Base-by-base conservation (phyloP, 2,888 invertebrate genomes). In the Metallyticus violacea region DNA sequence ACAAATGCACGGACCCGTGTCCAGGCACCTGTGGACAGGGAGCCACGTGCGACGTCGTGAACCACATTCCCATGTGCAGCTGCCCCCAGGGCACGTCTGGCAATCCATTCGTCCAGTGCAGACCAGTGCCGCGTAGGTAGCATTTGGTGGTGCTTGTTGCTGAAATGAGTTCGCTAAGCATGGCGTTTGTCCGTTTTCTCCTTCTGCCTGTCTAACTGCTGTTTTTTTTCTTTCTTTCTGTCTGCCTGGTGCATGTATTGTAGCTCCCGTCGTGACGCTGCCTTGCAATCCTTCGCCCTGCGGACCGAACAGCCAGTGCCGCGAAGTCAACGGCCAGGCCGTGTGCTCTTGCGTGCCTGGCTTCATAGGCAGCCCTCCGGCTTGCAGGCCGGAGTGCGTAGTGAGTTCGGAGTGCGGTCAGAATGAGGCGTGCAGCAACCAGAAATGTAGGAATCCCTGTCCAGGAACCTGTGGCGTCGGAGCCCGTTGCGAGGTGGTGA, bases 1-100 rank as follows among this genome's bases (percentile, higher is more conserved):
- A 95, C 90, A 95, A 96, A 91, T 96, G 96, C 90, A 89, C 92
- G 4, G 94, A 96, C 91, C 96, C 96, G 5, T 96, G 96, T 90
- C 93, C 93, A 81, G 95, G 94, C 88, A 95, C 95, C 9, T 97
- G 96, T 91, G 96, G 95, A 28, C 90, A 92, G 85, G 95, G 94
- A 90, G 96, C 96, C 40, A 92, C 94, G 85, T 96, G 96, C 90
- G 94, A 95, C 89, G 95, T 95, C 3, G 94, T 95, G 88, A 95
- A 95, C 89, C 96, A 96, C 89, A 93, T 95, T 26, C 94, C 95
- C 26, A 94, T 95, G 92, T 96, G 96, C 88, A 95, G 94, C 89
- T 96, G 96, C 90, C 88, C 88, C 9, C 87, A 87, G 28, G 88
- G 95, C 86, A 95, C 93, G 90, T 93, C 93, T 83, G 96, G 96